Evolutionary conservation across 2,797 vertebrate species (phyloP).

Genomic region (Halcyon badia): DNA sequence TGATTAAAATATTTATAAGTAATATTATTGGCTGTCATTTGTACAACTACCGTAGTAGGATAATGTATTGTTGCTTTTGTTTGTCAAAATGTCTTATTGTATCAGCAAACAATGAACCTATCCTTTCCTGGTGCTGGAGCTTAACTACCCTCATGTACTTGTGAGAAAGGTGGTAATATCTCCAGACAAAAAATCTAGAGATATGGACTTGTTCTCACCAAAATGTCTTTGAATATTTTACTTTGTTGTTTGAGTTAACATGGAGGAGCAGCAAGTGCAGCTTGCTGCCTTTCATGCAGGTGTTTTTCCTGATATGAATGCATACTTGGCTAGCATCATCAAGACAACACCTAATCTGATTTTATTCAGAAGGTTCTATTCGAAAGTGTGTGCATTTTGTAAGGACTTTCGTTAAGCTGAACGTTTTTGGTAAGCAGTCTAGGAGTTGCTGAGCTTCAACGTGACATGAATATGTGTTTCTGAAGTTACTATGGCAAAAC

Average conservation of each 20-base stretch:
- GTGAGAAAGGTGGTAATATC: neutral
- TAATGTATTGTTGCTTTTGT: neutral
- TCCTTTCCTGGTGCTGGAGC: neutral
- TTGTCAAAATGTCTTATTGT: neutral
- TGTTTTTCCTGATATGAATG: neutral
- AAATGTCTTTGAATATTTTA: neutral
- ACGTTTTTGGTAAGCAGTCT: neutral
- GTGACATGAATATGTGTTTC: neutral
- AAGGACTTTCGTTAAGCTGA: neutral
- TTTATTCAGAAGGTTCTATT: neutral
- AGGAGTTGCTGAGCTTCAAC: neutral
- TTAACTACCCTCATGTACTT: neutral
- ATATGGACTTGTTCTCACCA: neutral
- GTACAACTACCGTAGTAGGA: neutral
- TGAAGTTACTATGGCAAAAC: neutral
- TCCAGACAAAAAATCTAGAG: neutral
- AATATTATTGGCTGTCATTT: neutral
- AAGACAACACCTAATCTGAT: neutral
- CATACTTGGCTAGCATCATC: neutral
- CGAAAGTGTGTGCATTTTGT: neutral
- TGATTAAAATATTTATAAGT: neutral
- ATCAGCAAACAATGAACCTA: neutral
- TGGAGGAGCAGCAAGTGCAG: neutral
- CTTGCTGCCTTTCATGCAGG: neutral
- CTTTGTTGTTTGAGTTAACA: neutral